Conservation (phyloP, 2,797 vertebrate genomes). For the Diplodus sargus region DNA sequence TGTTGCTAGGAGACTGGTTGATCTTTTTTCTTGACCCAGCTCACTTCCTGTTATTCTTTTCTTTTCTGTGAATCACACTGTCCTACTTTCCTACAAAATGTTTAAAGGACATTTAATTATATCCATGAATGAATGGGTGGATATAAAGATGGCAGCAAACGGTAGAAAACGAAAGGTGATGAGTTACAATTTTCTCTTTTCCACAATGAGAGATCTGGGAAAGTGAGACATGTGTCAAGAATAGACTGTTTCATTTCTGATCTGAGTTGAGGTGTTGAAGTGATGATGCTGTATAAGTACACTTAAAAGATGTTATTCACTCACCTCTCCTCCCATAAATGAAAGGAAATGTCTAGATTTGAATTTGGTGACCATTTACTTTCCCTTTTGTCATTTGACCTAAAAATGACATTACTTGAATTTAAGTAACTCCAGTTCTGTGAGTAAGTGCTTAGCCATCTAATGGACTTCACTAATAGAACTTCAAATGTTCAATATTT, state of each 20-base stretch:
- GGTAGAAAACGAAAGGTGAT: neutral
- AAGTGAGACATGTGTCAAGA: slow-evolving; percentile 6
- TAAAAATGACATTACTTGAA: neutral
- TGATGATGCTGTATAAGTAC: slow-evolving; percentile 6
- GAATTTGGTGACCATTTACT: neutral
- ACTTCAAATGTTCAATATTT: slow-evolving; percentile 3
- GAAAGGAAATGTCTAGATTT: neutral
- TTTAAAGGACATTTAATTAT: slow-evolving; percentile 12
- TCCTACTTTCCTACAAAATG: slow-evolving; percentile 22
- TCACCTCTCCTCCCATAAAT: slow-evolving; percentile 8
- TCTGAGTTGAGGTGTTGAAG: slow-evolving; percentile 16
- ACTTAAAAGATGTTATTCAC: neutral
- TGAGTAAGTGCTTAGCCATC: neutral
- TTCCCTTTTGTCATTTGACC: neutral
- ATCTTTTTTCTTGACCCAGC: slow-evolving; percentile 62
- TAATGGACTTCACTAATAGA: neutral
- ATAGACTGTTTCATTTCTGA: slow-evolving; percentile 39
- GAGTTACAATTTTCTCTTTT: slow-evolving; percentile 18
- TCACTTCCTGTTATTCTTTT: slow-evolving; percentile 61
- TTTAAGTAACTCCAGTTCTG: neutral
- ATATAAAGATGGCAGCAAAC: neutral
- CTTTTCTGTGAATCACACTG: slow-evolving; percentile 43
- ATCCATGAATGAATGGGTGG: slow-evolving; percentile 12
- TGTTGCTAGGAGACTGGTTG: slow-evolving; percentile 81
- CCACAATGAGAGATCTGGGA: neutral